phyloP scores from a whole-genome alignment of 2,113 vertebrate genomes.

The Myanophis thanlyinensis region DNA sequence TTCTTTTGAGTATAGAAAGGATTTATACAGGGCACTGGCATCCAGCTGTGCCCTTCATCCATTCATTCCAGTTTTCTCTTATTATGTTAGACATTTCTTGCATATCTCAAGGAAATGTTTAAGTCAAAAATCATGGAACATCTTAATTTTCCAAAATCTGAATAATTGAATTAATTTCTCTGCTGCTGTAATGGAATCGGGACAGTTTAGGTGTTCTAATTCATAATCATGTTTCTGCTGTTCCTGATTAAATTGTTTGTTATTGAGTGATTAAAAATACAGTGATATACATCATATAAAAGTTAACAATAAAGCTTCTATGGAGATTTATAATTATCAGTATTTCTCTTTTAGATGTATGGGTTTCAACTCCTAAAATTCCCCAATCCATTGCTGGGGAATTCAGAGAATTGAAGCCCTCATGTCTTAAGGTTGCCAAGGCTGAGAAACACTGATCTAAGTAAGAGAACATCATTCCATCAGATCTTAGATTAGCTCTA shows the following conservation, averaged over 20 bases:
- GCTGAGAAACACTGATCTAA: background rate
- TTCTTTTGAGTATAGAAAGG: background rate
- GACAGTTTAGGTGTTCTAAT: background rate
- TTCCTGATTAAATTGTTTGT: background rate
- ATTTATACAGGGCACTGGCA: background rate
- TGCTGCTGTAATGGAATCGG: background rate
- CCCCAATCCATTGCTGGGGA: background rate
- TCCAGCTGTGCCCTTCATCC: background rate
- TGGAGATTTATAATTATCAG: background rate
- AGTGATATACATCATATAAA: background rate
- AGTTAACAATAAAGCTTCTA: background rate
- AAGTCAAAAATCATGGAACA: background rate
- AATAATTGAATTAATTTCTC: background rate
- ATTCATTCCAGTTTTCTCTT: background rate
- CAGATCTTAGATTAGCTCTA: background rate
- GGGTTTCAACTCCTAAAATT: background rate
- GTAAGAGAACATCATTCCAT: background rate
- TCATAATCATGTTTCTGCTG: background rate
- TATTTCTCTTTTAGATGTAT: background rate
- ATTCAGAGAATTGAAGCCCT: background rate
- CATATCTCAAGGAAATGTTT: background rate
- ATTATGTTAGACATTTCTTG: background rate
- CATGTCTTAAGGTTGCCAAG: background rate
- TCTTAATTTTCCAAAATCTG: background rate
- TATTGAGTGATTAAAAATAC: background rate